phyloP scores from a whole-genome alignment of 2,888 invertebrate genomes.

The Aphidius colemani region DNA sequence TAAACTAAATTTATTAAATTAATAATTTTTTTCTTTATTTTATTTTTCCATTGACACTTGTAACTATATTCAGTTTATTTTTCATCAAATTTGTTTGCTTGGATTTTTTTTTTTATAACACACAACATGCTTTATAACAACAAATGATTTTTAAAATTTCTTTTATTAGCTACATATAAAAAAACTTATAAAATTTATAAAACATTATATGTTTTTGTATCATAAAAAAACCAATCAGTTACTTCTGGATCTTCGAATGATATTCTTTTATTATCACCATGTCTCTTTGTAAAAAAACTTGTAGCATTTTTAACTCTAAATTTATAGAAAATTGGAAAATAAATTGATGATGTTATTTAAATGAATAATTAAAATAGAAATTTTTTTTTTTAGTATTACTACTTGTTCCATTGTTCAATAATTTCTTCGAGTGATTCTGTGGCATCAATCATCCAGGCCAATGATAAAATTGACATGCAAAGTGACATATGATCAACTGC shows the following conservation, averaged over 20 bases:
- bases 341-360: too few species aligned
- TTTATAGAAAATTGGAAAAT: background rate
- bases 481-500: slow-evolving; percentile 48
- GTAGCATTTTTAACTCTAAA: slow-evolving; percentile 13
- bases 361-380: background rate
- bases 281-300: background rate
- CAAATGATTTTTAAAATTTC: too few species aligned
- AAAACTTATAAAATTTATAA: background rate
- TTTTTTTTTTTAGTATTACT: slow-evolving; percentile 36
- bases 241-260: slow-evolving; percentile 45
- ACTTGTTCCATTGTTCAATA: slow-evolving; percentile 51
- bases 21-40: too few species aligned
- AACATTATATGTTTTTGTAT: slow-evolving; percentile 5
- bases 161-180: background rate
- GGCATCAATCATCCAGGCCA: slow-evolving; percentile 58
- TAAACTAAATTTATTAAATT: too few species aligned
- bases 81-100: too few species aligned
- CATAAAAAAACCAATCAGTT: slow-evolving; percentile 39
- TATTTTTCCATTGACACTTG: too few species aligned
- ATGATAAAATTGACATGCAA: slow-evolving; percentile 51
- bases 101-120: background rate
- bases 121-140: background rate
- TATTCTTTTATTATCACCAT: slow-evolving; percentile 33
- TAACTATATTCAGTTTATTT: too few species aligned
- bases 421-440: slow-evolving; percentile 55